Conservation (phyloP, 2,113 vertebrate genomes). For the Pseudorasbora parva region DNA sequence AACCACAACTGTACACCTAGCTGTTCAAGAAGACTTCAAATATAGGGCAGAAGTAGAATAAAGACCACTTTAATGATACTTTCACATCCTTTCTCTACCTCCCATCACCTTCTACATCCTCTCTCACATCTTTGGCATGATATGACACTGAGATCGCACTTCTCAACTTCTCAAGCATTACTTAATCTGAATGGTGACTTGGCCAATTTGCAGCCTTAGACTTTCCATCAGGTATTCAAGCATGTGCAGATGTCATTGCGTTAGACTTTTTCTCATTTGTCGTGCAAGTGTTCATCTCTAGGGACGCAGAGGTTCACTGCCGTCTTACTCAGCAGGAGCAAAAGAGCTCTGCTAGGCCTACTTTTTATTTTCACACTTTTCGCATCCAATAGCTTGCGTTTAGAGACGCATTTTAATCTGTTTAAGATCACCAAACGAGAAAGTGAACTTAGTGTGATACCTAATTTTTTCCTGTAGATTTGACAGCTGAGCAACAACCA, state of each 20-base stretch:
- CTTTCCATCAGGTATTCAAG: conserved; percentile 10
- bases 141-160: background rate
- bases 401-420: background rate
- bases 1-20: background rate
- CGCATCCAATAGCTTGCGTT: background rate
- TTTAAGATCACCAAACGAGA: background rate
- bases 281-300: conserved; percentile 1
- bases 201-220: conserved; percentile 11
- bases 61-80: background rate
- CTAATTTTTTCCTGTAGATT: conserved; percentile 1
- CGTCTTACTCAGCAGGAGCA: background rate
- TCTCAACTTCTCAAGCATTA: conserved; percentile 25
- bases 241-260: conserved; percentile 16
- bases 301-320: background rate
- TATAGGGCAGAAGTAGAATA: background rate
- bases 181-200: conserved; percentile 16
- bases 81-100: background rate
- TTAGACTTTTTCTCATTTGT: conserved; percentile 37
- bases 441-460: background rate
- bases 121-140: background rate
- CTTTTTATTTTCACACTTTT: conserved; percentile 17
- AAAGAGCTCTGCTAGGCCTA: conserved; percentile 3
- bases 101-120: background rate
- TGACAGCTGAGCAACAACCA: background rate
- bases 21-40: background rate